Evolutionary conservation across 2,113 vertebrate genomes (phyloP), one percentile per base, ranked within the genome.

Genomic region (Oncorhynchus kisutch): DNA sequence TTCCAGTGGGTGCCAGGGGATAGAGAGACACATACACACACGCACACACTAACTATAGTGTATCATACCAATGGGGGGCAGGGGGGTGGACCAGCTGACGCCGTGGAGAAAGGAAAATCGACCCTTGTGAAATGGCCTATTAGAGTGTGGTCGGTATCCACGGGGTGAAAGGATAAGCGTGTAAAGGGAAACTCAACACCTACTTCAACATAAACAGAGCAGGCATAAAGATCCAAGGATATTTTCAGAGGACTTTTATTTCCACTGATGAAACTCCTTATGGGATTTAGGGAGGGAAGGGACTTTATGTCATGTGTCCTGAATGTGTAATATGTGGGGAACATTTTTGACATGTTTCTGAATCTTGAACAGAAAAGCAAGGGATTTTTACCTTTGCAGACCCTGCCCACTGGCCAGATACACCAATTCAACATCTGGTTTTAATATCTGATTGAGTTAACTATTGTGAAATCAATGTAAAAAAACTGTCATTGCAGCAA

Each of bases 71-170:
- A 45, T 45, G 39, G 83, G 86, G 82, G 81, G 81, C 87, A 70
- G 60, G 78, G 78, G 84, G 82, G 76, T 64, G 60, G 84, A 82
- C 82, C 90, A 91, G 90, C 88, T 92, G 90, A 91, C 86, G 75
- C 87, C 74, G 85, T 90, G 86, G 86, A 91, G 91, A 92, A 91
- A 91, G 89, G 86, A 82, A 86, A 89, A 84, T 85, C 86, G 88
- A 91, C 89, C 89, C 80, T 85, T 83, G 82, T 90, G 86, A 91
- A 88, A 91, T 87, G 82, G 85, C 68, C 88, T 85, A 91, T 89
- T 90, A 90, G 89, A 90, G 87, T 79, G 83, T 75, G 85, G 76
- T 83, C 85, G 85, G 88, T 70, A 78, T 85, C 76, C 80, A 86
- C 86, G 86, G 88, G 88, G 86, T 76, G 82, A 25, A 29, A 7